phyloP scores from a whole-genome alignment of 2,888 invertebrate genomes.

The Melanophora roralis region DNA sequence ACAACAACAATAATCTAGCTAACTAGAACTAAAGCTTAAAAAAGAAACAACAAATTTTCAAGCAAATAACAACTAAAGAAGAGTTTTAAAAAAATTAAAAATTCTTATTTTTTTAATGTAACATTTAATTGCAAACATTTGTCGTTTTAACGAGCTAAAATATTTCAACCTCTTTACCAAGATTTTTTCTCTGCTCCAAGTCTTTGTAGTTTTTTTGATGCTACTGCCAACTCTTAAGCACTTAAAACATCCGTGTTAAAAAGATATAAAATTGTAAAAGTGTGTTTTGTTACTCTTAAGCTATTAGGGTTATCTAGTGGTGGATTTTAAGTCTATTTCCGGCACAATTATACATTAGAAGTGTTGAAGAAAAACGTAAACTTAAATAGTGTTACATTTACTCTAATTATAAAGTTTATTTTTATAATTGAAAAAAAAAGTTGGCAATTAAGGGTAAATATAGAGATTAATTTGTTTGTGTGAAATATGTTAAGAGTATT shows the following conservation, averaged over 20 bases:
- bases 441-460: not conserved
- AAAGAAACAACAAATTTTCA: conserved; percentile 6
- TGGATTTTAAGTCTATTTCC: conserved; percentile 62
- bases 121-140: conserved; percentile 61
- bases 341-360: conserved; percentile 53
- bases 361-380: conserved; percentile 46
- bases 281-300: conserved; percentile 38
- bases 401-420: conserved; percentile 57
- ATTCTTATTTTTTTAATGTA: conserved; percentile 33
- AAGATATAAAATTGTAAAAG: conserved; percentile 41
- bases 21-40: conserved; percentile 12
- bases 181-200: not conserved
- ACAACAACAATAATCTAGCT: not conserved
- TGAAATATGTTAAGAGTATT: not conserved
- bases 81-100: too few relatives aligned
- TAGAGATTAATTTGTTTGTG: too few relatives aligned
- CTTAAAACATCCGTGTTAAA: conserved; percentile 61
- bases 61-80: too few relatives aligned
- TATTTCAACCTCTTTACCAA: conserved; percentile 15
- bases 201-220: conserved; percentile 24
- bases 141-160: conserved; percentile 61
- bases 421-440: conserved; percentile 41
- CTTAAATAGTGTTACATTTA: conserved; percentile 46
- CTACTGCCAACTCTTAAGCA: conserved; percentile 45
- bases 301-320: conserved; percentile 61